These are phyloP conservation scores for Drosophila cracens DNA, from an alignment of 2,888 invertebrate species.

Conservation along the genomic window DNA sequence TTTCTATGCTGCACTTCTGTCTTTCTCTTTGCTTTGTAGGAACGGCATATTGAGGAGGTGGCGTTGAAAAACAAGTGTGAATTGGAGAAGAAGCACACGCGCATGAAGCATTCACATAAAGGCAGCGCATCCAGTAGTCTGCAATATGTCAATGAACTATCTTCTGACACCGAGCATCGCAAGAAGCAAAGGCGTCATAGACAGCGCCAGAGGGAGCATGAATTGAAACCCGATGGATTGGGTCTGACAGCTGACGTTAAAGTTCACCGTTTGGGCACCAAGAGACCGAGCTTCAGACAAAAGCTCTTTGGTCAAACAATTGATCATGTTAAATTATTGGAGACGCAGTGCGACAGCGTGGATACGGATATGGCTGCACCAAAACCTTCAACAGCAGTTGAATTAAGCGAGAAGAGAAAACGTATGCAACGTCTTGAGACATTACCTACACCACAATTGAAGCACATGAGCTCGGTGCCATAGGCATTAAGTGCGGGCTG, in stretches of 20 bases:
- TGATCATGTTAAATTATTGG: conserved; percentile 59
- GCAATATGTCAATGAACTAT: conserved; percentile 71
- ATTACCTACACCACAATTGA: conserved; percentile 5
- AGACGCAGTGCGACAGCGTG: conserved; percentile 51
- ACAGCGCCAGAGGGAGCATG: conserved; percentile 51
- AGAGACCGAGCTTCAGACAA: conserved; percentile 79
- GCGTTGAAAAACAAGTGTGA: conserved; percentile 76
- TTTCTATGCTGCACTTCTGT: not conserved
- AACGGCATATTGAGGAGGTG: conserved; percentile 82
- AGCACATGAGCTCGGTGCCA: conserved; percentile 9
- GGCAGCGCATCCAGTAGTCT: conserved; percentile 47
- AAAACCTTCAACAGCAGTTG: conserved; percentile 1
- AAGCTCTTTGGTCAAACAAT: conserved; percentile 80
- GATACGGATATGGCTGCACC: conserved; percentile 9
- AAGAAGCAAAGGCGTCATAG: conserved; percentile 60
- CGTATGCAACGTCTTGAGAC: conserved; percentile 7
- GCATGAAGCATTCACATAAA: conserved; percentile 47
- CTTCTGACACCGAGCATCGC: conserved; percentile 42
- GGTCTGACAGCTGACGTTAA: conserved; percentile 35
- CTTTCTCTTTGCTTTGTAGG: conserved; percentile 47
- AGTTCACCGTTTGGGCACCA: conserved; percentile 60
- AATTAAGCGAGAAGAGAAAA: conserved; percentile 7
- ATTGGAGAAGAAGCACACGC: conserved; percentile 64
- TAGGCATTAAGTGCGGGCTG: not conserved
- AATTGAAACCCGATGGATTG: conserved; percentile 17